Percentiles rank a stretch among this genome's conserved stretches.
Conservation (phyloP, 1,140 invertebrate species). For the Drosophila asahinai region DNA sequence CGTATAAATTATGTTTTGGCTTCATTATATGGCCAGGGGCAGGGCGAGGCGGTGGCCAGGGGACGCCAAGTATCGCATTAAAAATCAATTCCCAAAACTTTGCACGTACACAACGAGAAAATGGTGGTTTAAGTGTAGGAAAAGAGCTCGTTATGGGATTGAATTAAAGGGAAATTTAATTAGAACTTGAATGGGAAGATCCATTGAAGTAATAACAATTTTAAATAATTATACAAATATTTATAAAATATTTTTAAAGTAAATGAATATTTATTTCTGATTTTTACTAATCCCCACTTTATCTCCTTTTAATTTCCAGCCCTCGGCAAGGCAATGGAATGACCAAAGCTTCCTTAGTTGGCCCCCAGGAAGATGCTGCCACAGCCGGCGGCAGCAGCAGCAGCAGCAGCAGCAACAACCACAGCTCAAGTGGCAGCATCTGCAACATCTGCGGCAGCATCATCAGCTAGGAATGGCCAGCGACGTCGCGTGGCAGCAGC, state of each 20-base stretch:
- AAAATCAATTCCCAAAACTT: constrained; percentile 79
- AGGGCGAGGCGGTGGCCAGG: not conserved
- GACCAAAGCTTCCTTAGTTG: constrained; percentile 49
- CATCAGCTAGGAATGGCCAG: constrained; percentile 60
- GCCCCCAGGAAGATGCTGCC: constrained; percentile 67
- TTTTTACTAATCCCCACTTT: no score
- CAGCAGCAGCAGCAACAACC: constrained; percentile 20
- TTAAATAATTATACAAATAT: no score
- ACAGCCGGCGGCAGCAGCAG: constrained; percentile 54
- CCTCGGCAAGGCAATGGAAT: constrained; percentile 61
- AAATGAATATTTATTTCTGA: no score
- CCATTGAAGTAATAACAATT: no score
- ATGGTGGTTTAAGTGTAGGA: not conserved
- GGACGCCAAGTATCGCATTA: constrained; percentile 65
- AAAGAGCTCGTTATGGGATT: constrained; percentile 6
- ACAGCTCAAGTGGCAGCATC: constrained; percentile 29
- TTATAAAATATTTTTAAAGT: no score
- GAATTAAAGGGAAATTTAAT: not conserved
- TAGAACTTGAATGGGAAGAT: no score
- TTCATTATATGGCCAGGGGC: constrained; percentile 59
- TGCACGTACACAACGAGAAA: constrained; percentile 56
- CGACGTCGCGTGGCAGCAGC: constrained; percentile 74
- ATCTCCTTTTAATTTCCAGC: constrained; percentile 4
- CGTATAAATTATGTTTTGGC: constrained; percentile 79
- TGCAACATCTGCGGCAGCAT: constrained; percentile 12